Conservation (phyloP, 2,888 invertebrate genomes). For the Diloba caeruleocephala region DNA sequence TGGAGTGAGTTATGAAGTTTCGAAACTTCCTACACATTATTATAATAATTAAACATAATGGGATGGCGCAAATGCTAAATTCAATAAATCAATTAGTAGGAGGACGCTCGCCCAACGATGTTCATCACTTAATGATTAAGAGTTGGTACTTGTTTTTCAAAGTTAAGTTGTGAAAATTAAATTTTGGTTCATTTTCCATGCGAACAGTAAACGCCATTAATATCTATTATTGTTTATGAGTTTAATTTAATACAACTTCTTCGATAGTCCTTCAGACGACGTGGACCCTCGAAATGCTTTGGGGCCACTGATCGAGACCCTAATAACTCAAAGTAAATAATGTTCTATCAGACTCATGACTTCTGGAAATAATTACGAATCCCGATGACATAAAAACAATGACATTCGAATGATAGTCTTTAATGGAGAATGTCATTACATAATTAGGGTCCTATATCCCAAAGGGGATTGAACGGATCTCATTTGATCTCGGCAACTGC, state of each 20-base stretch:
- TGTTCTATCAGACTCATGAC: constrained; percentile 47
- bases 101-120: constrained; percentile 1
- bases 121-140: constrained; percentile 37
- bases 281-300: constrained; percentile 37
- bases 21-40: background rate
- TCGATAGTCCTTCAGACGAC: constrained; percentile 56
- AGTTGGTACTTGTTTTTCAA: constrained; percentile 38
- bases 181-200: constrained; percentile 54
- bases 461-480: constrained; percentile 29
- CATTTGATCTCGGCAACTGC: constrained; percentile 38
- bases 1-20: too few species aligned
- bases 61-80: background rate
- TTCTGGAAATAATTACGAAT: constrained; percentile 56
- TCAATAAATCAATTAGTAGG: constrained; percentile 25
- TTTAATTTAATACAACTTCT: constrained; percentile 71
- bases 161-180: constrained; percentile 32
- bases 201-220: constrained; percentile 62
- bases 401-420: constrained; percentile 27
- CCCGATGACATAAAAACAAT: constrained; percentile 47
- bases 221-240: constrained; percentile 74
- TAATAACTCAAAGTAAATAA: constrained; percentile 62
- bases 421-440: constrained; percentile 37
- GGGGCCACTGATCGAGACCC: constrained; percentile 43
- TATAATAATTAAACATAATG: background rate
- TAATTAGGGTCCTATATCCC: constrained; percentile 39